These are phyloP conservation scores for Phrynocephalus vlangalii DNA, from an alignment of 2,797 vertebrate genomes.

Conservation along the genomic window DNA sequence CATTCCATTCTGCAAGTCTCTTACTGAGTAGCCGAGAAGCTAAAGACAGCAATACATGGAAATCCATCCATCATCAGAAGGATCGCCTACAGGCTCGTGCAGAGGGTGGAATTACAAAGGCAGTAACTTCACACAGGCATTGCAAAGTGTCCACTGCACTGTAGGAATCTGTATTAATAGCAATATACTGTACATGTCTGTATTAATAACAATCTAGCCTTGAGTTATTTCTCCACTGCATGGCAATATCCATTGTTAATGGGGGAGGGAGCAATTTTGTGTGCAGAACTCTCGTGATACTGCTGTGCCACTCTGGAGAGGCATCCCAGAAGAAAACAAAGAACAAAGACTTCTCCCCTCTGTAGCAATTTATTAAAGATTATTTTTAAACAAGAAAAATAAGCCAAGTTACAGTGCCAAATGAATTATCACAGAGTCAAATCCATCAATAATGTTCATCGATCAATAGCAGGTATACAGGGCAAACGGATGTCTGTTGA, in stretches of 20 bases:
- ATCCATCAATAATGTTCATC: background rate
- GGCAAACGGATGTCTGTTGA: too few species aligned
- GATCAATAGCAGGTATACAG: too few species aligned
- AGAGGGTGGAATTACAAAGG: background rate
- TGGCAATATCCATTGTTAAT: slow-evolving; percentile 6
- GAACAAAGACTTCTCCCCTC: background rate
- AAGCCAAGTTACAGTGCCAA: background rate
- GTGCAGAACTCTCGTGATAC: background rate
- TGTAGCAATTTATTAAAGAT: slow-evolving; percentile 3
- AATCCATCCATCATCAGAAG: background rate
- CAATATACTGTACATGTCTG: background rate
- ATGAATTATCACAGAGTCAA: background rate
- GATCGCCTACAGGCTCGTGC: background rate
- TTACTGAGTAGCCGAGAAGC: background rate
- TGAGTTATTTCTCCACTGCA: background rate
- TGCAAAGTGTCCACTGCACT: background rate
- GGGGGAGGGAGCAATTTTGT: background rate
- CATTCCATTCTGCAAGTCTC: background rate
- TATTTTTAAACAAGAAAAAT: background rate
- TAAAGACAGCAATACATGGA: background rate
- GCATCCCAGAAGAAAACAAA: background rate
- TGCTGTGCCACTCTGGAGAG: background rate
- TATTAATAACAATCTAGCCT: background rate
- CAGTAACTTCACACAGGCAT: background rate
- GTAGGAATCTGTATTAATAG: background rate